Base-by-base conservation (phyloP, 2,888 invertebrate species). In the Dasypolia templi region DNA sequence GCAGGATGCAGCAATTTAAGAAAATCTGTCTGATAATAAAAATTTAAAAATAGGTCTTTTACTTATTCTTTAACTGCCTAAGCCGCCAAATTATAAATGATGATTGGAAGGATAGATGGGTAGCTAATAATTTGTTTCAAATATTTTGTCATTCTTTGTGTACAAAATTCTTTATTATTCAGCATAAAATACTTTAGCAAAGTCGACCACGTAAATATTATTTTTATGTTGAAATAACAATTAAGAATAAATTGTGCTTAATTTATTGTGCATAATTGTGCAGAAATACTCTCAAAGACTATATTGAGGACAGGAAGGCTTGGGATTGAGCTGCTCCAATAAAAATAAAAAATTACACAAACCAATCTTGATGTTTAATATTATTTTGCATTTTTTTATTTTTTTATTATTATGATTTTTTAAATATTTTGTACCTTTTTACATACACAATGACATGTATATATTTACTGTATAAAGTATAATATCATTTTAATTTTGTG, bases 171-270 rank as follows among this genome's bases (percentile, higher is more conserved):
- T 77, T 77, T 58, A 69, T 51, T 71, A 51, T 44, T 53, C 39
- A 58, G 3, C n/a, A n/a, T 44, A 19, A 46, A n/a, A n/a, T 49
- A 69, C n/a, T 29, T 39, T 44, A 32, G 51, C 12, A 77, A 39
- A 29, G 17, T n/a, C 29, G 26, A 51, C 35, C 3, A 35, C 11
- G 29, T 29, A 32, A 19, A 35, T 35, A 17, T 9, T 56, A 19
- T 22, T 32, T 56, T 56, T 32, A 29, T 3, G 32, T 44, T 42
- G 46, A 49, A 12, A 56, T 65, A 49, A 32, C 46, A 49, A 49
- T 56, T 42, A 74, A 55, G n/a, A 49, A 42, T 49, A 67, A 77
- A 58, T 77, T 67, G 69, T 58, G 44, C 77, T 77, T 68, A 51
- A 44, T 49, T 26, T n/a, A n/a, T n/a, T n/a, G n/a, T n/a, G n/a